Evolutionary conservation across 2,113 vertebrate genomes (phyloP).

Genomic region (Ptilonorhynchus violaceus): DNA sequence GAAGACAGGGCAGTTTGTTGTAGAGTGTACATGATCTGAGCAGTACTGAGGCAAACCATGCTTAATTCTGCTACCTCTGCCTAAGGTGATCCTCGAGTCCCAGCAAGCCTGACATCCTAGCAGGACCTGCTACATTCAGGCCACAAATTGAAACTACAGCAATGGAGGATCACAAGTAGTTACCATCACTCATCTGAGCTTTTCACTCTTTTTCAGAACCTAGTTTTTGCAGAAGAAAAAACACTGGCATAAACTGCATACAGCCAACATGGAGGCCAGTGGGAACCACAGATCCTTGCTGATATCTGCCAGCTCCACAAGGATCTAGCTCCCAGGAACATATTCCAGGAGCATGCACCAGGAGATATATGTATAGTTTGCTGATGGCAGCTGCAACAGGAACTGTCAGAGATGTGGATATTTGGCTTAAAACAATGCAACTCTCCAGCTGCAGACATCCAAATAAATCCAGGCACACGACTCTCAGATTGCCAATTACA

Average conservation of each 20-base stretch:
- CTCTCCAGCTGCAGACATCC: background rate
- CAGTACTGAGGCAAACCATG: background rate
- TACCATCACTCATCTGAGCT: background rate
- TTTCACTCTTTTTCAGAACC: background rate
- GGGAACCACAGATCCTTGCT: background rate
- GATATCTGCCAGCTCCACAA: background rate
- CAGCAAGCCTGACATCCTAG: background rate
- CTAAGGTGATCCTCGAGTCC: background rate
- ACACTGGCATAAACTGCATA: background rate
- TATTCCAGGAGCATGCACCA: background rate
- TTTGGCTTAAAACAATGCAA: background rate
- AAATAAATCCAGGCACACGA: background rate
- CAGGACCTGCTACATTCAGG: background rate
- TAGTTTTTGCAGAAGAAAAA: background rate
- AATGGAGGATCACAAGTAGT: background rate
- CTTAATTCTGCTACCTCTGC: background rate
- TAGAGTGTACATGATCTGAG: background rate
- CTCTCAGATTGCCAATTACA: background rate
- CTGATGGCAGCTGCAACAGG: background rate
- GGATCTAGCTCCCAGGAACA: background rate
- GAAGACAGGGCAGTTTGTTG: background rate
- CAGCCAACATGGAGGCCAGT: background rate
- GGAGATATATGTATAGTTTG: background rate
- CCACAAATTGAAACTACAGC: background rate
- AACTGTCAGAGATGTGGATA: background rate